Conservation (phyloP, 2,888 invertebrate species). For the Acanthoscelides obtectus region DNA sequence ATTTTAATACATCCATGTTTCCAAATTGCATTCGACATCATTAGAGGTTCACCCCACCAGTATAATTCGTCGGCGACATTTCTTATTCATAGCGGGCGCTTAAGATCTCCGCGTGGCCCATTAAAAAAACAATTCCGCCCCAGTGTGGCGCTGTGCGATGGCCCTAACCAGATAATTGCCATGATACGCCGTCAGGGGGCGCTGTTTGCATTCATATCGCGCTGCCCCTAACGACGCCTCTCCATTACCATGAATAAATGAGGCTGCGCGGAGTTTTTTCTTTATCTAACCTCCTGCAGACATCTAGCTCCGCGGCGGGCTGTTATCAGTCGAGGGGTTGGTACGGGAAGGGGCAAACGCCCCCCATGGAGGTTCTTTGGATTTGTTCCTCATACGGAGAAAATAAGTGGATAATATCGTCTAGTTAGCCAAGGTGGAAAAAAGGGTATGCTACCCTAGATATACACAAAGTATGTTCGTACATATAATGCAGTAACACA, state of each 20-base stretch:
- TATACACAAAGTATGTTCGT: too few species aligned
- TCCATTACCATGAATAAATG: constrained; percentile 48
- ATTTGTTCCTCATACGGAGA: too few species aligned
- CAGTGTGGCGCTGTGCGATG: neutral
- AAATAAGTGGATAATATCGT: too few species aligned
- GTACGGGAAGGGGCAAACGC: constrained; percentile 6
- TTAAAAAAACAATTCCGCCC: constrained; percentile 12
- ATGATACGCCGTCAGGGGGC: constrained; percentile 4
- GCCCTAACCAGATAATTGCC: neutral
- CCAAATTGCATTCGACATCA: neutral
- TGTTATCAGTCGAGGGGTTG: neutral
- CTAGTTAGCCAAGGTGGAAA: too few species aligned
- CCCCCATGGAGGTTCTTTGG: too few species aligned
- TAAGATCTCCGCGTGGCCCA: neutral
- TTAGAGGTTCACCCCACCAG: neutral
- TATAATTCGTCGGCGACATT: neutral
- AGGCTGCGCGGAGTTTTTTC: constrained; percentile 22
- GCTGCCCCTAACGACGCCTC: constrained; percentile 22
- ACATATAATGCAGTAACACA: too few species aligned
- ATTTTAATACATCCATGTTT: too few species aligned
- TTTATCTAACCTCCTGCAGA: constrained; percentile 16
- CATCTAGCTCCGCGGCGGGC: constrained; percentile 5
- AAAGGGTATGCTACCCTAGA: too few species aligned
- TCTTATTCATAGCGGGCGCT: neutral
- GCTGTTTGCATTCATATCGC: constrained; percentile 22